Evolutionary conservation across 2,888 invertebrate species (phyloP).

Genomic region (Clivina fossor): DNA sequence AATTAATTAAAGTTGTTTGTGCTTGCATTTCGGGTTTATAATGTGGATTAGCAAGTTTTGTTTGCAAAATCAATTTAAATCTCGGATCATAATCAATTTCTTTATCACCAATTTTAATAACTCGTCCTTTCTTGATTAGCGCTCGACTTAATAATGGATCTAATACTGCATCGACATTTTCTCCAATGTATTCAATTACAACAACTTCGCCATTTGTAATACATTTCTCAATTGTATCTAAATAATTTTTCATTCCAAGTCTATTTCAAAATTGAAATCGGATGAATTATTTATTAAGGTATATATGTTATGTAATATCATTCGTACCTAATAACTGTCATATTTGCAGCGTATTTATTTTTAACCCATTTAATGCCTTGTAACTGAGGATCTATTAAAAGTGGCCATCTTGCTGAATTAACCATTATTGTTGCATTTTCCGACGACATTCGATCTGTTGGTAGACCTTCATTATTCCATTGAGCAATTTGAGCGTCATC

Average conservation of each 20-base stretch:
- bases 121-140: constrained; percentile 83
- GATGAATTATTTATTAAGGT: too few relatives aligned
- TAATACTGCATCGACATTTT: constrained; percentile 85
- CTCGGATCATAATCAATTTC: constrained; percentile 85
- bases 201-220: constrained; percentile 71
- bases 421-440: constrained; percentile 92
- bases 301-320: too few relatives aligned
- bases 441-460: constrained; percentile 89
- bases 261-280: constrained; percentile 53
- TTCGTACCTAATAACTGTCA: constrained; percentile 65
- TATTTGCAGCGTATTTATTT: constrained; percentile 71
- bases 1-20: constrained; percentile 92
- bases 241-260: constrained; percentile 77
- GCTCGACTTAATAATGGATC: constrained; percentile 86
- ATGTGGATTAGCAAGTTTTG: constrained; percentile 93
- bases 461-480: constrained; percentile 94
- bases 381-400: constrained; percentile 91
- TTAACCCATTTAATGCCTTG: constrained; percentile 97
- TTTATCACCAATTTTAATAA: constrained; percentile 83
- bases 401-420: constrained; percentile 88
- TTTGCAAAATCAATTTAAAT: constrained; percentile 85
- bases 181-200: constrained; percentile 87
- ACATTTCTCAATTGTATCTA: constrained; percentile 75
- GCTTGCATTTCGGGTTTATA: constrained; percentile 97
- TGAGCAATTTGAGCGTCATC: constrained; percentile 90